Percentiles rank a stretch among this genome's conserved stretches.
These are phyloP conservation scores for Eupleurogrammus muticus DNA, from an alignment of 2,797 vertebrate genomes.

Conservation along the genomic window DNA sequence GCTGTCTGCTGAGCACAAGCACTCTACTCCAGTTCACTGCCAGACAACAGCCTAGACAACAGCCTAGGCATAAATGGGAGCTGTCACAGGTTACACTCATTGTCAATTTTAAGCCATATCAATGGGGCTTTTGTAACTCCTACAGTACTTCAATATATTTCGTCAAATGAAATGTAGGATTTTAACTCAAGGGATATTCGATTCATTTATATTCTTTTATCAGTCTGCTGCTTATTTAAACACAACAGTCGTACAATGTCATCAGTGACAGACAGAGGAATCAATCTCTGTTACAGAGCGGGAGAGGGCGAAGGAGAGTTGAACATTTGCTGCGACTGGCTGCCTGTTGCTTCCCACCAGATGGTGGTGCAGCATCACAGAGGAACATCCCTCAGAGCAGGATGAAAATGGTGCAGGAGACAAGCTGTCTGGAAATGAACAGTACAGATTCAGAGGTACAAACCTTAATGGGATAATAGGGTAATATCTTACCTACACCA, in stretches of 20 bases:
- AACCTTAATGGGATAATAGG: constrained; percentile 73
- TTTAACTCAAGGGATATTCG: constrained; percentile 60
- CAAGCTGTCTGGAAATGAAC: constrained; percentile 72
- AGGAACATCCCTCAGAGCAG: constrained; percentile 47
- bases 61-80: constrained; percentile 57
- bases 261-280: constrained; percentile 76
- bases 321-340: constrained; percentile 31
- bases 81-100: constrained; percentile 50
- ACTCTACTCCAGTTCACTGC: constrained; percentile 33
- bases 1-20: constrained; percentile 49
- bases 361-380: constrained; percentile 74
- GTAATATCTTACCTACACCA: constrained; percentile 69
- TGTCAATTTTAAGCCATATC: constrained; percentile 64
- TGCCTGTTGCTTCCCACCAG: constrained; percentile 69
- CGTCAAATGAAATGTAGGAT: constrained; percentile 51
- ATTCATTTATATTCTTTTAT: constrained; percentile 72
- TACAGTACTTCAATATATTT: constrained; percentile 50
- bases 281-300: constrained; percentile 63
- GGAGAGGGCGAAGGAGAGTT: constrained; percentile 30
- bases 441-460: constrained; percentile 67
- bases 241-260: constrained; percentile 74
- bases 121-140: constrained; percentile 56
- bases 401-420: constrained; percentile 76
- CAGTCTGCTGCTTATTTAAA: constrained; percentile 68
- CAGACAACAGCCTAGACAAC: constrained; percentile 56